Percentiles rank a stretch among this genome's conserved stretches.
Evolutionary conservation across 1,140 invertebrate genomes (phyloP).

Genomic region (Asbolus verrucosus): DNA sequence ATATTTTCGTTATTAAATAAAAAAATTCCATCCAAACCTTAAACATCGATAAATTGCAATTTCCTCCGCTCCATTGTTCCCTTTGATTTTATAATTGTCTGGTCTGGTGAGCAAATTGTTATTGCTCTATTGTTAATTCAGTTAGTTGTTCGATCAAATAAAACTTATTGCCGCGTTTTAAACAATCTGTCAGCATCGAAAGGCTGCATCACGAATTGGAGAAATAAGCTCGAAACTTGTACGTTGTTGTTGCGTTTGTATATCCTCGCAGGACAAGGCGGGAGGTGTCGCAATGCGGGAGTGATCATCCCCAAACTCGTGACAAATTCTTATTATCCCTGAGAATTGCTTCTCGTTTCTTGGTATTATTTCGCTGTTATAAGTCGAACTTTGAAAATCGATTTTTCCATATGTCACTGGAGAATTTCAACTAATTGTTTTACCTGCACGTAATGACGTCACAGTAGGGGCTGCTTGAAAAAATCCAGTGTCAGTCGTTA

Average conservation of each 20-base stretch:
- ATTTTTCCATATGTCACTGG: background rate
- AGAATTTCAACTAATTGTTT: constrained; percentile 9
- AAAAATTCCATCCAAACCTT: no score
- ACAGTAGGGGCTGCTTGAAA: background rate
- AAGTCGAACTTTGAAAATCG: constrained; percentile 15
- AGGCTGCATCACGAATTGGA: constrained; percentile 1
- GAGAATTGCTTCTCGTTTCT: constrained; percentile 3
- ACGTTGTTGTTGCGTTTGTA: constrained; percentile 8
- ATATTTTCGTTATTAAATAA: no score
- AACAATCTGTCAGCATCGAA: no score
- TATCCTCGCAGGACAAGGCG: constrained; percentile 9
- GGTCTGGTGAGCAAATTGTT: no score
- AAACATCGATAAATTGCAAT: no score
- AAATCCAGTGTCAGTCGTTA: no score
- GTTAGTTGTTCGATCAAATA: no score
- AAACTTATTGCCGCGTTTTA: no score
- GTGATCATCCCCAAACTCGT: constrained; percentile 25
- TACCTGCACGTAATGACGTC: no score
- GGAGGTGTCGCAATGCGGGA: constrained; percentile 31
- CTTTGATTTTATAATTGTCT: no score
- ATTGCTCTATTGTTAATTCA: no score
- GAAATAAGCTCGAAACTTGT: constrained; percentile 13
- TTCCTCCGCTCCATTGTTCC: no score
- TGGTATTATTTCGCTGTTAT: constrained; percentile 21
- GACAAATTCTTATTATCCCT: constrained; percentile 34